phyloP scores from a whole-genome alignment of 2,113 vertebrate genomes.

The Campylomormyrus numenius region DNA sequence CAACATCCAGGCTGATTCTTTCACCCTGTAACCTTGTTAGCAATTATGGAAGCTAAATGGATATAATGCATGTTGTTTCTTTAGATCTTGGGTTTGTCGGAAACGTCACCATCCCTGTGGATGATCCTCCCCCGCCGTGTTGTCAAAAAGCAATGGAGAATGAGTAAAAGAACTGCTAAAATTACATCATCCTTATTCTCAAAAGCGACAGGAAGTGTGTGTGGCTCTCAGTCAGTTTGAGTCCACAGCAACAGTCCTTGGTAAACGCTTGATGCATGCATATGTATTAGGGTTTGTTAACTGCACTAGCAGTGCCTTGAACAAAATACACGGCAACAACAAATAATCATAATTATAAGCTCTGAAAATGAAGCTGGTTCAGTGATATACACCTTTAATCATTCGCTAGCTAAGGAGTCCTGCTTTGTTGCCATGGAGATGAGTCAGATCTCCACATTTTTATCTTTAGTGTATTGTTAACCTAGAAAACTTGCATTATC shows the following conservation, averaged over 20 bases:
- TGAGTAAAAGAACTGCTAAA: not conserved
- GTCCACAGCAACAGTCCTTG: not conserved
- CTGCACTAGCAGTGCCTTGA: not conserved
- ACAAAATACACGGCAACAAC: not conserved
- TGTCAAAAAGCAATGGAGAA: not conserved
- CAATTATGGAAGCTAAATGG: not conserved
- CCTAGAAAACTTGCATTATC: not conserved
- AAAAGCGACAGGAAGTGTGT: not conserved
- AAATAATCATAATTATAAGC: conserved; percentile 2
- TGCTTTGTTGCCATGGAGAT: conserved; percentile 30
- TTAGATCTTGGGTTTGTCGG: not conserved
- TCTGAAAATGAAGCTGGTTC: conserved; percentile 10
- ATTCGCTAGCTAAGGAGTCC: not conserved
- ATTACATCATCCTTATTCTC: not conserved
- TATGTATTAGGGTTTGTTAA: conserved; percentile 7
- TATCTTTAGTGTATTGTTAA: conserved; percentile 24
- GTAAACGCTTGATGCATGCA: not conserved
- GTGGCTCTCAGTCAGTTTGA: not conserved
- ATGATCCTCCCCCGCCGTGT: not conserved
- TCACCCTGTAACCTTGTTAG: not conserved
- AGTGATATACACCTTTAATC: conserved; percentile 12
- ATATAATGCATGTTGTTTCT: not conserved
- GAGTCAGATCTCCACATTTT: conserved; percentile 16
- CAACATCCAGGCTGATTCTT: not conserved
- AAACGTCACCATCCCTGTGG: not conserved